phyloP scores from a whole-genome alignment of 2,113 vertebrate genomes.

The Uropsilus gracilis region DNA sequence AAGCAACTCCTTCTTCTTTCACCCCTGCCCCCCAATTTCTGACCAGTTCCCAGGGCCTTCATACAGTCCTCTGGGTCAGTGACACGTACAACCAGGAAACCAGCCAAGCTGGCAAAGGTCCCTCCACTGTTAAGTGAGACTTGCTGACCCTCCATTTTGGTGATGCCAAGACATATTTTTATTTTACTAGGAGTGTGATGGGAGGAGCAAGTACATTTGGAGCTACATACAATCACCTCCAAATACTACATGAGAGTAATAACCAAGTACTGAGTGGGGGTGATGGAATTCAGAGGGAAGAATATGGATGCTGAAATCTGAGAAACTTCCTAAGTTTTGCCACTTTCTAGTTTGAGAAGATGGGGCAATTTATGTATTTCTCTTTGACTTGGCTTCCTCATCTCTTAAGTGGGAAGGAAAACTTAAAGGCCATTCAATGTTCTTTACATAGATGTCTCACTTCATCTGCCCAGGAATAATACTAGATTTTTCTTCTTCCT shows the following conservation, averaged over 20 bases:
- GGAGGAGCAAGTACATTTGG: neutral
- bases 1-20: neutral
- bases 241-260: neutral
- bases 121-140: neutral
- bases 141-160: neutral
- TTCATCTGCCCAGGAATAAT: neutral
- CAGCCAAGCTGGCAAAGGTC: neutral
- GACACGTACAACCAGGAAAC: neutral
- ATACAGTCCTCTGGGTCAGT: neutral
- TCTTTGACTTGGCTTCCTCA: conserved; percentile 17
- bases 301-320: neutral
- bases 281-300: neutral
- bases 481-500: neutral
- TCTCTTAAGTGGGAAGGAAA: neutral
- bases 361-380: neutral
- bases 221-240: conserved; percentile 29
- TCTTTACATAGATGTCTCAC: neutral
- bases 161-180: neutral
- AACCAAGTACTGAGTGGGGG: neutral
- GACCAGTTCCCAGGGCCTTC: no score
- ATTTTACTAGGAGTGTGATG: neutral
- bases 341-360: neutral
- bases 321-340: neutral
- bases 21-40: neutral
- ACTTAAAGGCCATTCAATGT: neutral